phyloP scores from a whole-genome alignment of 1,140 invertebrate genomes.

The Diuraphis noxia region DNA sequence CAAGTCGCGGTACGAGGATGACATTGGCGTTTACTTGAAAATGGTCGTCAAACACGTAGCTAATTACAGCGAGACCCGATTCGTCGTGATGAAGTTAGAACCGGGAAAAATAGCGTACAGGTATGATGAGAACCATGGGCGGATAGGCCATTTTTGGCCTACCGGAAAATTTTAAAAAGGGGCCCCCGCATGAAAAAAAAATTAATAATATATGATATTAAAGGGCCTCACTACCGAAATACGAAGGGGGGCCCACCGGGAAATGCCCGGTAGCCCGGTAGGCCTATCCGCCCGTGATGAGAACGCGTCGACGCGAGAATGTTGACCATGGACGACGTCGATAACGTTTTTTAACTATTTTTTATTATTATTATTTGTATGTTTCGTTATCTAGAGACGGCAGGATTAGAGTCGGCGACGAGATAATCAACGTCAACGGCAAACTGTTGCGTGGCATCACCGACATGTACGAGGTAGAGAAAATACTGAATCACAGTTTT shows the following conservation, averaged over 20 bases:
- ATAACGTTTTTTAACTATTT: neutral
- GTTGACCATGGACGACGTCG: too few species aligned
- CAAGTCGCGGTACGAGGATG: constrained; percentile 69
- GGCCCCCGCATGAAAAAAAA: too few species aligned
- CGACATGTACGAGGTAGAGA: constrained; percentile 68
- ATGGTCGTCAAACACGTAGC: constrained; percentile 62
- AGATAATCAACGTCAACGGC: constrained; percentile 85
- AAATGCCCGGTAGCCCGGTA: too few species aligned
- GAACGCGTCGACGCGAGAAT: neutral
- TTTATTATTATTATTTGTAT: constrained; percentile 23
- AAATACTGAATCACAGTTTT: constrained; percentile 63
- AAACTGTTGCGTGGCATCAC: constrained; percentile 75
- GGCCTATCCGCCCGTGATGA: too few species aligned
- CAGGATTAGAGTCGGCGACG: constrained; percentile 77
- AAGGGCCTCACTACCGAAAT: too few species aligned
- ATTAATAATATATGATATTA: too few species aligned
- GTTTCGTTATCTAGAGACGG: constrained; percentile 69
- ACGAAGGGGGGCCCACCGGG: too few species aligned
- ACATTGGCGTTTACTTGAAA: constrained; percentile 72
- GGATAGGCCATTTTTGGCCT: too few species aligned
- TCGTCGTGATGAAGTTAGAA: constrained; percentile 81
- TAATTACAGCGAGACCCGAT: constrained; percentile 69
- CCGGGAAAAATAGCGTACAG: constrained; percentile 78
- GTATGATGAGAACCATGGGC: too few species aligned
- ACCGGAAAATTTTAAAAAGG: too few species aligned